Percentiles rank a stretch among this genome's conserved stretches.
Conservation (phyloP, 2,113 vertebrate species). For the Alethe castanea region DNA sequence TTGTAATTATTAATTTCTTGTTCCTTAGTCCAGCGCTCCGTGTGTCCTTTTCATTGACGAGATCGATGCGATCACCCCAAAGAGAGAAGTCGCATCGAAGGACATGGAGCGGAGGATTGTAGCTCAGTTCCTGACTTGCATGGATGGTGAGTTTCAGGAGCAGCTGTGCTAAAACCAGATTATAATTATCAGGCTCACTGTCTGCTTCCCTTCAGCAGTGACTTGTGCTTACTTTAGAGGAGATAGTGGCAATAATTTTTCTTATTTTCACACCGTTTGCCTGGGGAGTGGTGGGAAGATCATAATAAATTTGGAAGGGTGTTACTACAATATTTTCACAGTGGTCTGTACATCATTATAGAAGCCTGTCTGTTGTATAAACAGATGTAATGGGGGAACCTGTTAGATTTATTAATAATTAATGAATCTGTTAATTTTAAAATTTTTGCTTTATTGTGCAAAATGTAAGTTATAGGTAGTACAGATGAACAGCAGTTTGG, state of each 20-base stretch:
- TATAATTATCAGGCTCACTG: background rate
- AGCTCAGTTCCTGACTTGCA: conserved; percentile 93
- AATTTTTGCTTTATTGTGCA: background rate
- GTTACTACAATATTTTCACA: background rate
- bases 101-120: conserved; percentile 98
- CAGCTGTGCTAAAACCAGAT: background rate
- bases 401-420: background rate
- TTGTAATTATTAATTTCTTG: background rate
- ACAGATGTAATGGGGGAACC: background rate
- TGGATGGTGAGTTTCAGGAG: conserved; percentile 84
- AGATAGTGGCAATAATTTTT: background rate
- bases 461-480: background rate
- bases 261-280: background rate
- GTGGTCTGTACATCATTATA: background rate
- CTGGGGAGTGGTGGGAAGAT: background rate
- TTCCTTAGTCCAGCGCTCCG: conserved; percentile 80
- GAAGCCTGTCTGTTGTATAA: background rate
- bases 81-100: conserved; percentile 95
- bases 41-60: conserved; percentile 98
- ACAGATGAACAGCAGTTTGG: background rate
- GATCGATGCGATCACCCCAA: conserved; percentile 95
- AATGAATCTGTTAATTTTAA: background rate
- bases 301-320: background rate
- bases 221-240: background rate
- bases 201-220: background rate